Conservation (phyloP, 2,888 invertebrate genomes). For the Synergus japonicus region DNA sequence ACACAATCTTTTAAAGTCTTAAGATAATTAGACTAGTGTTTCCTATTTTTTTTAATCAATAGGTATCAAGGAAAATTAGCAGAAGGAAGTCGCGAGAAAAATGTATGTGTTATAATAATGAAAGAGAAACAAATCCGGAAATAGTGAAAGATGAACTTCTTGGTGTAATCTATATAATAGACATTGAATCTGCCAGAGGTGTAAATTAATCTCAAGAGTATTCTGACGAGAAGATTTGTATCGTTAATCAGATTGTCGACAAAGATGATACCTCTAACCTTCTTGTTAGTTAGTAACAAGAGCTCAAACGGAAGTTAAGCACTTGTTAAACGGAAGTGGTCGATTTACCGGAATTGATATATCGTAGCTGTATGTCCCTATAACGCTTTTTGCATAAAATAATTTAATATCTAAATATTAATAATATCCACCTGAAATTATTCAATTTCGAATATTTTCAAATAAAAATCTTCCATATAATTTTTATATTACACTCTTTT, state of each 20-base stretch:
- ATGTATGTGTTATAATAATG: no score
- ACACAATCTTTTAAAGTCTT: not conserved
- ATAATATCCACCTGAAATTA: no score
- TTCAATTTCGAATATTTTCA: no score
- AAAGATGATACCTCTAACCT: constrained; percentile 40
- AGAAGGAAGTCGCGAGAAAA: no score
- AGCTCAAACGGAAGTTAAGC: constrained; percentile 15
- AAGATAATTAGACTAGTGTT: not conserved
- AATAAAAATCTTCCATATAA: no score
- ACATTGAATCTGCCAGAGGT: constrained; percentile 1
- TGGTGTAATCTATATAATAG: not conserved
- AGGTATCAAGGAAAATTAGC: not conserved
- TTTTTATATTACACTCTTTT: no score
- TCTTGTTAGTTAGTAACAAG: constrained; percentile 30
- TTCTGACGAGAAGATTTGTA: constrained; percentile 33
- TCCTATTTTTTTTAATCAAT: not conserved
- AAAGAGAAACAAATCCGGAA: no score
- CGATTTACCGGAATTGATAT: constrained; percentile 41
- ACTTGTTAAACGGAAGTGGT: constrained; percentile 39
- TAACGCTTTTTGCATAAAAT: constrained; percentile 8
- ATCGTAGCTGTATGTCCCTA: not conserved
- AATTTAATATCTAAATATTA: not conserved
- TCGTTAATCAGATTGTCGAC: constrained; percentile 34
- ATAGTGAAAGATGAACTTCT: not conserved
- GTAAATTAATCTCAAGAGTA: not conserved